Percentiles rank a stretch among this genome's conserved stretches.
Conservation (phyloP, 2,888 invertebrate species). For the Drosophila monieri region DNA sequence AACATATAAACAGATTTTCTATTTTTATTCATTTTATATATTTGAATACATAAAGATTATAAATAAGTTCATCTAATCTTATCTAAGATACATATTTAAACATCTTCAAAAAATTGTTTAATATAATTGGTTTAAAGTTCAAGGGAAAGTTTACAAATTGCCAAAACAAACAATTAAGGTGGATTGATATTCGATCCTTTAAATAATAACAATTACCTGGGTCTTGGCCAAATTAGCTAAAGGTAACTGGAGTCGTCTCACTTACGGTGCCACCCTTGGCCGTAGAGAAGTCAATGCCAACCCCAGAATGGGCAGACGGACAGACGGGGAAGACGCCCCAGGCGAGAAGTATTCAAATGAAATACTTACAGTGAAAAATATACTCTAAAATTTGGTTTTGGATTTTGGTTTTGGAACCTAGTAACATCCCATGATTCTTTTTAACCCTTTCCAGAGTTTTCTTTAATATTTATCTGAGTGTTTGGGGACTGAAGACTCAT, state of each 20-base stretch:
- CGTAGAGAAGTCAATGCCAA: background rate
- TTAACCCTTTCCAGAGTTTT: background rate
- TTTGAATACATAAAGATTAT: no score
- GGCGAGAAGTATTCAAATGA: slow-evolving; percentile 36
- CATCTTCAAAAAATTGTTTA: background rate
- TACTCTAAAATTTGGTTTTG: no score
- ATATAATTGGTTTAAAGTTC: no score
- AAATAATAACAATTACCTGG: slow-evolving; percentile 38
- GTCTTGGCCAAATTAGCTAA: slow-evolving; percentile 23
- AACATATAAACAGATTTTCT: no score
- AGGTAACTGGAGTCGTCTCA: slow-evolving; percentile 22
- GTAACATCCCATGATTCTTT: background rate
- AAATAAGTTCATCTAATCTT: background rate
- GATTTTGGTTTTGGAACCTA: no score
- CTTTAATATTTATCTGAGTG: background rate
- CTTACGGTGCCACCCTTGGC: slow-evolving; percentile 15
- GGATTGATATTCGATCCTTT: slow-evolving; percentile 28
- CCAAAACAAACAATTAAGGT: slow-evolving; percentile 16
- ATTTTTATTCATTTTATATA: no score
- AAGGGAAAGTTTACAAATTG: background rate
- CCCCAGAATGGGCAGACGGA: slow-evolving; percentile 13
- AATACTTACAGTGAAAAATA: no score
- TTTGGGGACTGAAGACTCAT: slow-evolving; percentile 1
- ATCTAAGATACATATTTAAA: background rate
- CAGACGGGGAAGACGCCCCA: slow-evolving; percentile 14